These are phyloP conservation scores for Itoplectis maculator DNA, from an alignment of 2,888 invertebrate species.

Conservation along the genomic window DNA sequence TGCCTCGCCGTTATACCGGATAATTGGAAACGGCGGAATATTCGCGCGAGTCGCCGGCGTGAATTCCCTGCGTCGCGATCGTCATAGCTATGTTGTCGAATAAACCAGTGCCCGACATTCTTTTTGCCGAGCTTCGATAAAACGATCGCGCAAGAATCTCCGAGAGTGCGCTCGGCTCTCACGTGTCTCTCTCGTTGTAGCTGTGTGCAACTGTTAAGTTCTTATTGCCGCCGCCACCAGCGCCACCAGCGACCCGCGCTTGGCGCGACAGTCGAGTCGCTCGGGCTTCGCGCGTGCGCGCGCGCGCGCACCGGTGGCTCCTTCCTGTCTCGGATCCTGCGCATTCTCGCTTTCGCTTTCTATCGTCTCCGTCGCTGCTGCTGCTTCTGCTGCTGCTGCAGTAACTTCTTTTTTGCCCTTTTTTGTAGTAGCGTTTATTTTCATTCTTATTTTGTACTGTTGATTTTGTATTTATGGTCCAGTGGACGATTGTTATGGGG, in stretches of 20 bases:
- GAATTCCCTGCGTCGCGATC: constrained; percentile 49
- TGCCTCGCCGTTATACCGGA: not conserved
- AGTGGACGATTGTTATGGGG: no score
- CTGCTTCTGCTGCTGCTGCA: constrained; percentile 23
- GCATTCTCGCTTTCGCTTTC: constrained; percentile 59
- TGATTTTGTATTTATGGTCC: no score
- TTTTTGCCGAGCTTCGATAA: constrained; percentile 35
- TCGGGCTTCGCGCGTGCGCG: not conserved
- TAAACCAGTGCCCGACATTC: constrained; percentile 50
- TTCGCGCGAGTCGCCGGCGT: constrained; percentile 48
- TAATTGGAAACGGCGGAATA: constrained; percentile 46
- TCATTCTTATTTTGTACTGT: no score
- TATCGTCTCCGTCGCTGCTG: constrained; percentile 34
- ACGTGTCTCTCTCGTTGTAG: constrained; percentile 60
- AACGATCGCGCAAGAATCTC: constrained; percentile 64
- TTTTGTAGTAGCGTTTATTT: no score
- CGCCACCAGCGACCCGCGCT: no score
- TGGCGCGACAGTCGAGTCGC: constrained; percentile 10
- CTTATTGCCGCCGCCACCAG: not conserved
- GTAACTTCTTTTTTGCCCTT: not conserved
- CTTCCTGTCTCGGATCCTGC: constrained; percentile 36
- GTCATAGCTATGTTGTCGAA: constrained; percentile 49
- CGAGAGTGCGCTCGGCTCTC: constrained; percentile 33
- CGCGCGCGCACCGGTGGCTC: not conserved
- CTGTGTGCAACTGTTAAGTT: constrained; percentile 44